These are phyloP conservation scores for Amblyopsis hoosieri DNA, from an alignment of 2,797 vertebrate species.

Conservation along the genomic window DNA sequence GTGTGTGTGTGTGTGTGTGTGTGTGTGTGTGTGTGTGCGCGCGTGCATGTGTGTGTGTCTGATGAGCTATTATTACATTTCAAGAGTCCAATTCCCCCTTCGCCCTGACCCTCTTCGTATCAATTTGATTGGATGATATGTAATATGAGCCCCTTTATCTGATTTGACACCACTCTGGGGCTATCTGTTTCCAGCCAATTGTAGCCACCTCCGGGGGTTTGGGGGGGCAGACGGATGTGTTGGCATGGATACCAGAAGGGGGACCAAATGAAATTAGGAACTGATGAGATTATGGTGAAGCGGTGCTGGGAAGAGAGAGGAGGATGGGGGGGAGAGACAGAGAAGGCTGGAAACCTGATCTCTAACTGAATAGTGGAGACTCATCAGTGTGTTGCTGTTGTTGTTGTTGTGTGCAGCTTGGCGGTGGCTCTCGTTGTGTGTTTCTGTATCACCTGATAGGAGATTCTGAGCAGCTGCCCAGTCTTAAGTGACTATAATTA, in stretches of 20 bases:
- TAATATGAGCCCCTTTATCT: conserved; percentile 91
- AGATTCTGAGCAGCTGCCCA: conserved; percentile 66
- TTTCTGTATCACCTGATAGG: conserved; percentile 52
- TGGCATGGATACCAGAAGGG: conserved; percentile 90
- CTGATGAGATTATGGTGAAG: conserved; percentile 96
- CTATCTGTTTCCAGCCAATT: conserved; percentile 93
- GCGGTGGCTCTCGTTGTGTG: conserved; percentile 4
- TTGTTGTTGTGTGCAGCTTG: neutral
- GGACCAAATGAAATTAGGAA: conserved; percentile 94
- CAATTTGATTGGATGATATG: conserved; percentile 92
- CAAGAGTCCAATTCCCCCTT: conserved; percentile 61
- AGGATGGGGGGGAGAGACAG: conserved; percentile 53
- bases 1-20: conserved; percentile 26
- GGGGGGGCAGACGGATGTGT: conserved; percentile 82
- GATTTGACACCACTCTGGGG: conserved; percentile 93
- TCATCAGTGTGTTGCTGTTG: conserved; percentile 13
- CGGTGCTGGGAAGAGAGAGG: conserved; percentile 87
- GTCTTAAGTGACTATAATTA: conserved; percentile 65
- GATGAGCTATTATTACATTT: conserved; percentile 55
- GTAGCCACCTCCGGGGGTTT: conserved; percentile 90
- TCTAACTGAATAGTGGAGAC: conserved; percentile 32
- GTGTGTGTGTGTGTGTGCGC: conserved; percentile 32
- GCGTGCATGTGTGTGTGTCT: conserved; percentile 35
- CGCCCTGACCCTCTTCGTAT: conserved; percentile 57
- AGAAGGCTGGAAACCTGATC: conserved; percentile 58